These are phyloP conservation scores for Cynopterus brachyotis DNA, from an alignment of 2,113 vertebrate genomes.

Conservation along the genomic window DNA sequence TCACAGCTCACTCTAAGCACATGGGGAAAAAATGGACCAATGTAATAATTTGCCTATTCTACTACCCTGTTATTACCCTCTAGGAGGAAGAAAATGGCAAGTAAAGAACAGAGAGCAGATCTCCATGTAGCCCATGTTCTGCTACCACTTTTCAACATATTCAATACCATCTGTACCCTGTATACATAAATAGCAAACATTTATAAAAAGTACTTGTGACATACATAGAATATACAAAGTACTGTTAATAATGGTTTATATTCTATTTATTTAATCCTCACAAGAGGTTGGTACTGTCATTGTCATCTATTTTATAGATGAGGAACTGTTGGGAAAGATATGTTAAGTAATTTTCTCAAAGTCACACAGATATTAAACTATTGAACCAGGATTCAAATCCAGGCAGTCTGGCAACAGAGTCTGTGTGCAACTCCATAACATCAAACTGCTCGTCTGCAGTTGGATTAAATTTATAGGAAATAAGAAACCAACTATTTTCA, in stretches of 20 bases:
- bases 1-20: neutral
- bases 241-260: neutral
- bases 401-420: neutral
- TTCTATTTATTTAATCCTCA: conserved; percentile 5
- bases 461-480: neutral
- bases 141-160: neutral
- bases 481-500: neutral
- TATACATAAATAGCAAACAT: neutral
- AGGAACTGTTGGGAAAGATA: neutral
- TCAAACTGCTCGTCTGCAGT: neutral
- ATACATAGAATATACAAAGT: neutral
- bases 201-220: neutral
- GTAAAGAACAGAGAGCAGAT: neutral
- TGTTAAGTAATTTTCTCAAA: neutral
- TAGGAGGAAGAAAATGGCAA: neutral
- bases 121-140: neutral
- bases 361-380: neutral
- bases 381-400: neutral
- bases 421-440: neutral
- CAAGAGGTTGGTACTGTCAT: neutral
- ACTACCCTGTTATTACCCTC: neutral
- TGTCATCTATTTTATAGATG: neutral
- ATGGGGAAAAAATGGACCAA: neutral
- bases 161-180: neutral
- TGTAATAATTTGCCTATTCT: neutral